Conservation (phyloP, 2,113 vertebrate genomes). For the Glaucidium brasilianum region DNA sequence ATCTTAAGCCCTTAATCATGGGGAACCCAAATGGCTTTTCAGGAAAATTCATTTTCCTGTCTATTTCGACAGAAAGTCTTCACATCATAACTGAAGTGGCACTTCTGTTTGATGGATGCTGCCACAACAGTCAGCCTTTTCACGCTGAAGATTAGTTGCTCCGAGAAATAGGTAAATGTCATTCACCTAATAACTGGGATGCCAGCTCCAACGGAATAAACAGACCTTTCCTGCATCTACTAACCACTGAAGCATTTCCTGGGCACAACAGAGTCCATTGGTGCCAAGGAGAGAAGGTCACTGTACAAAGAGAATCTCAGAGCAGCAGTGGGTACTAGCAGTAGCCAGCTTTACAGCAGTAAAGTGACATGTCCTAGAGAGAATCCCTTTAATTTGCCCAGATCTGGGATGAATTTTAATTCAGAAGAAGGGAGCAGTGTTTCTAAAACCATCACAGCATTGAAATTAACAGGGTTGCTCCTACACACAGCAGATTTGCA, state of each 20-base stretch:
- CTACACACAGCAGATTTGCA: not conserved
- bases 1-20: slow-evolving; percentile 20
- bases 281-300: not conserved
- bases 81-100: slow-evolving; percentile 25
- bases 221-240: slow-evolving; percentile 22
- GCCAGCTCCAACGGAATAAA: slow-evolving; percentile 5
- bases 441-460: not conserved
- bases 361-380: not conserved
- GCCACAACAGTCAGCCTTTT: slow-evolving; percentile 42
- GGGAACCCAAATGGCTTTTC: slow-evolving; percentile 26
- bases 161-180: slow-evolving; percentile 55
- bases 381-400: not conserved
- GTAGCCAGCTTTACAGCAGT: not conserved
- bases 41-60: slow-evolving; percentile 51
- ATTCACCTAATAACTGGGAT: not conserved
- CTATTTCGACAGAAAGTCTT: slow-evolving; percentile 38
- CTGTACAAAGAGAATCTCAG: not conserved
- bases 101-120: slow-evolving; percentile 39
- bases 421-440: not conserved
- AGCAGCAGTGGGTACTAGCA: not conserved
- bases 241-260: not conserved
- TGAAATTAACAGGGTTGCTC: not conserved
- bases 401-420: not conserved
- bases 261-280: not conserved
- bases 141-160: slow-evolving; percentile 37